Percentiles rank a stretch among this genome's conserved stretches.
phyloP scores from a whole-genome alignment of 2,888 invertebrate species.

The Adelognathus sp. region DNA sequence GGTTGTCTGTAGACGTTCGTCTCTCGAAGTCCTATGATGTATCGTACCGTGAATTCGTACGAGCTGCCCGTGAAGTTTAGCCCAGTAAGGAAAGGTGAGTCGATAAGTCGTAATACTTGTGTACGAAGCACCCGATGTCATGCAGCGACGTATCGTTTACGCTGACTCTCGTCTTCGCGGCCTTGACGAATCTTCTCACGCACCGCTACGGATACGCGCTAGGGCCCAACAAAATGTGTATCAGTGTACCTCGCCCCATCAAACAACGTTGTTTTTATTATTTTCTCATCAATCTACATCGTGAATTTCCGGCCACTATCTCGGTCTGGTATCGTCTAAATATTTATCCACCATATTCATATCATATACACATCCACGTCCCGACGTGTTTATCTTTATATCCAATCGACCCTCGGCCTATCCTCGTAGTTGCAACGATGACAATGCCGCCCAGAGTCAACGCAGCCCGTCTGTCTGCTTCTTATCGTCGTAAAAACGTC shows the following conservation, averaged over 20 bases:
- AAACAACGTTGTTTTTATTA: background rate
- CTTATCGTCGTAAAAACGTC: background rate
- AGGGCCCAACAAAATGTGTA: conserved; percentile 50
- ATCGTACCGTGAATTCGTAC: conserved; percentile 71
- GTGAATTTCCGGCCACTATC: too few species aligned
- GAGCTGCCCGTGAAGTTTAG: conserved; percentile 73
- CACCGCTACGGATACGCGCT: conserved; percentile 50
- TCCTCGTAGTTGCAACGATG: background rate
- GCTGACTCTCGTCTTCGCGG: conserved; percentile 19
- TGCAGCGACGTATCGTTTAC: background rate
- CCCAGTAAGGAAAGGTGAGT: conserved; percentile 74
- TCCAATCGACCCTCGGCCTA: background rate
- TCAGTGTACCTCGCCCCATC: conserved; percentile 31
- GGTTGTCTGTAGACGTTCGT: conserved; percentile 71
- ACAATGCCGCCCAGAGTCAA: background rate
- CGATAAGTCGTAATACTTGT: background rate
- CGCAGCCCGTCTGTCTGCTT: background rate
- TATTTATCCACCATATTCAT: too few species aligned
- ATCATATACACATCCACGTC: too few species aligned
- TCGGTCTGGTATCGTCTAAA: too few species aligned
- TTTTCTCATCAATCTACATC: background rate
- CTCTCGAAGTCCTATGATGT: conserved; percentile 74
- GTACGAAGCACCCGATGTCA: background rate
- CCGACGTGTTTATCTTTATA: background rate
- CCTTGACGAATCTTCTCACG: conserved; percentile 39